phyloP scores from a whole-genome alignment of 2,888 invertebrate species.

The Lordiphosa andalusiaca region DNA sequence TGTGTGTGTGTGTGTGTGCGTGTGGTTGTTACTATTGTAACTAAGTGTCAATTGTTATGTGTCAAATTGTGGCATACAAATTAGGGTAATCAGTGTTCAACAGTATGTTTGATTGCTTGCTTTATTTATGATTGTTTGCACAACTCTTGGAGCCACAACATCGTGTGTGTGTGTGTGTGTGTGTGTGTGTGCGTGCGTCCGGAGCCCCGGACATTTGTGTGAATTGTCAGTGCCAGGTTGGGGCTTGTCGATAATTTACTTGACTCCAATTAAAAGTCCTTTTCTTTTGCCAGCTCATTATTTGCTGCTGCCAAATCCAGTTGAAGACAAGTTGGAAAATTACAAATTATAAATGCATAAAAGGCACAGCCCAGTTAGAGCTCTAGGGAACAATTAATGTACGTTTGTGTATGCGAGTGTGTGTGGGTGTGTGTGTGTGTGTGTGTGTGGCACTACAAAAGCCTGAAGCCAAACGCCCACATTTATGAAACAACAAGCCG shows the following conservation, averaged over 20 bases:
- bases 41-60: slow-evolving; percentile 55
- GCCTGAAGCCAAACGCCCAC: slow-evolving; percentile 16
- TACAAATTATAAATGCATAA: slow-evolving; percentile 77
- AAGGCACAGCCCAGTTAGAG: slow-evolving; percentile 35
- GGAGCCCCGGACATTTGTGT: slow-evolving; percentile 1
- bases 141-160: slow-evolving; percentile 23
- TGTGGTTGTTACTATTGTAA: slow-evolving; percentile 25
- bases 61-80: slow-evolving; percentile 55
- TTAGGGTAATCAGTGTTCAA: slow-evolving; percentile 53
- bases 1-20: slow-evolving; percentile 6
- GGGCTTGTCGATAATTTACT: not conserved
- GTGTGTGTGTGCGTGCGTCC: slow-evolving; percentile 23
- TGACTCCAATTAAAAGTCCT: not conserved
- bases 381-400: slow-evolving; percentile 52
- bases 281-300: slow-evolving; percentile 33
- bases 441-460: slow-evolving; percentile 27
- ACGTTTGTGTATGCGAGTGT: slow-evolving; percentile 22
- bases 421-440: slow-evolving; percentile 14
- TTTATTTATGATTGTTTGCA: slow-evolving; percentile 49
- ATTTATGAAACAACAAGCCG: slow-evolving; percentile 6
- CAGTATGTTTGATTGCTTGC: slow-evolving; percentile 53
- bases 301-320: slow-evolving; percentile 47
- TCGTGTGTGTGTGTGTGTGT: too few species aligned
- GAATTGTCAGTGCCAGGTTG: slow-evolving; percentile 8
- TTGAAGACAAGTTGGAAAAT: slow-evolving; percentile 65